Evolutionary conservation across 2,113 vertebrate species (phyloP), one percentile per base, ranked within the genome.

Genomic region (Trachemys scripta): DNA sequence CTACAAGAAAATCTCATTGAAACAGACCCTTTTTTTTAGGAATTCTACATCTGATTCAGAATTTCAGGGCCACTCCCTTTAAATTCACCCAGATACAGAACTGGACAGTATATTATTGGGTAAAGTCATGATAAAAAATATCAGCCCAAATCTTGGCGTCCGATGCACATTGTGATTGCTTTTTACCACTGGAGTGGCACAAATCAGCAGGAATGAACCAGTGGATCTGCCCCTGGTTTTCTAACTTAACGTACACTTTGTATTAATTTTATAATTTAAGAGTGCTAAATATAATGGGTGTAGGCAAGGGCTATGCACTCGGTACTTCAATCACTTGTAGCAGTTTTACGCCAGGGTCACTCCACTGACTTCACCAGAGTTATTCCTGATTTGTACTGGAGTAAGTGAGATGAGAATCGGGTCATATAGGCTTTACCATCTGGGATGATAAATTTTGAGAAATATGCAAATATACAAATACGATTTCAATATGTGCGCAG

Each of bases 241-340:
- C n/a, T 22, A 72, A 38, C n/a, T 72, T 78, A 76, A 45, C 72
- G 27, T 45, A 78, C 13, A 78, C 13, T 14, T 19, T 72, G n/a
- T 72, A n/a, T 38, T 22, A 20, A 72, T 20, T n/a, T 62, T 62
- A 16, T 62, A 72, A n/a, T 22, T 38, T 72, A n/a, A 38, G 96
- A 96, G 22, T n/a, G 83, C 95, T 95, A 80, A 92, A 53, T 79
- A 76, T 88, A 53, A n/a, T 86, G 91, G 90, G 84, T 96, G 90
- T 85, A 93, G 89, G 85, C 85, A 83, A 91, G 86, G 86, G 92
- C 80, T 84, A 10, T 27, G 10, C 31, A 12, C 69, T 10, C 87
- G 92, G 89, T 91, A 81, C 83, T 95, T 47, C 83, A 1, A 14
- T 85, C 81, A 13, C 51, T 49, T 7, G 22, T 78, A 84, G 56